Conservation (phyloP, 1,140 invertebrate species). For the Paraescarpia echinospica region DNA sequence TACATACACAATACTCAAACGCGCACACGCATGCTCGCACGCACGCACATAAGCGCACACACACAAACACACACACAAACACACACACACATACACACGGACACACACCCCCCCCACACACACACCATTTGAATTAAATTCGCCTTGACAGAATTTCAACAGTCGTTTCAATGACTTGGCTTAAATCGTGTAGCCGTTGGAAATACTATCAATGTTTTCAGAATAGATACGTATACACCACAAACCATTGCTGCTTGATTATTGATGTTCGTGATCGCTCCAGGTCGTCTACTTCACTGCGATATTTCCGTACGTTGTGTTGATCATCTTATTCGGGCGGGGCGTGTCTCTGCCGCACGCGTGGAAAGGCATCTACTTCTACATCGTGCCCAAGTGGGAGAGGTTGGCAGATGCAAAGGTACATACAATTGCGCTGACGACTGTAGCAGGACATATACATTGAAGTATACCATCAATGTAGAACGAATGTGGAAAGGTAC, state of each 20-base stretch:
- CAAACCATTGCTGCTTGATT: background rate
- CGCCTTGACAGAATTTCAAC: too few relatives aligned
- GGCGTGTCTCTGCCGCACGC: slow-evolving; percentile 50
- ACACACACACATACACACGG: background rate
- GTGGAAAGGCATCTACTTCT: slow-evolving; percentile 38
- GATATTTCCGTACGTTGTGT: slow-evolving; percentile 73
- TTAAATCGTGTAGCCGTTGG: too few relatives aligned
- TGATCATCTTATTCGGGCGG: slow-evolving; percentile 49
- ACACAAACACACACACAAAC: slow-evolving; percentile 5
- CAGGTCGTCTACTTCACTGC: slow-evolving; percentile 79
- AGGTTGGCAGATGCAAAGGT: slow-evolving; percentile 24
- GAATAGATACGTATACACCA: background rate
- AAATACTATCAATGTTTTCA: too few relatives aligned
- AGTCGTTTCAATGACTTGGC: too few relatives aligned
- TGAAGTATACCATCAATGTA: too few relatives aligned
- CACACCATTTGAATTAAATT: too few relatives aligned
- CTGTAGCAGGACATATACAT: background rate
- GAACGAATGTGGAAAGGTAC: too few relatives aligned
- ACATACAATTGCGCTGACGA: background rate
- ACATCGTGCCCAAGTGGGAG: slow-evolving; percentile 24
- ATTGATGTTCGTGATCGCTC: slow-evolving; percentile 36
- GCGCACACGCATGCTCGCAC: too few relatives aligned
- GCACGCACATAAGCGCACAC: background rate
- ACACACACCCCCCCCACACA: too few relatives aligned
- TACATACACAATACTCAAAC: too few relatives aligned